Evolutionary conservation across 2,888 invertebrate genomes (phyloP), one percentile per base, ranked within the genome.

Genomic region (Anodontia alba): DNA sequence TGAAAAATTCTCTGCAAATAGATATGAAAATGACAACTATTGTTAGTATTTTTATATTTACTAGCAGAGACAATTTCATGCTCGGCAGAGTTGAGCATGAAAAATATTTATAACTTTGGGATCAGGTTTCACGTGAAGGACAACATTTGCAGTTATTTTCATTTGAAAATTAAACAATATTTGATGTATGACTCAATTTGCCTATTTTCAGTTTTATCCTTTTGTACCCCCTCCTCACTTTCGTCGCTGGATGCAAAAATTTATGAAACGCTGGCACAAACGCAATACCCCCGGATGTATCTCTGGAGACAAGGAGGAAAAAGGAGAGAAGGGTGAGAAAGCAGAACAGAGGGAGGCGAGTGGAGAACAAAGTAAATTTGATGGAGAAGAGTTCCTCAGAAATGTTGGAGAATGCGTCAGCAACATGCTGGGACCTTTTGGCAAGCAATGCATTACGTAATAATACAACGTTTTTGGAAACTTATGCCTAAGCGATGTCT

Each of bases 371-470:
- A 75, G 71, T 15, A 86, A 89, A 5, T 75, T 69, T 1, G 72
- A 81, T 20, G 89, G 91, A 38, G 91, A 90, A 33, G 91, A 91
- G 26, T 94, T 94, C 79, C 90, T 95, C 73, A 93, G 93, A 78
- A 93, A 92, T 69, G 91, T 96, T 51, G 95, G 95, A 7, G 94
- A 95, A 72, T 94, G 94, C 72, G 94, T 96, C 26, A 94, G 95
- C 3, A 94, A 94, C 67, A 94, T 96, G 89, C 91, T 96, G 82
- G 95, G 96, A 88, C 95, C 95, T 8, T 92, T 96, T 42, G 95
- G 95, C 94, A 88, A 87, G 89, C 12, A 12, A 38, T 38, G 12
- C n/a, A n/a, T n/a, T n/a, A n/a, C n/a, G n/a, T n/a, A n/a, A n/a
- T n/a, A n/a, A n/a, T n/a, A n/a, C n/a, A n/a, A n/a, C n/a, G n/a